Evolutionary conservation across 1,140 invertebrate species (phyloP).

Genomic region (Bombus fervidus): DNA sequence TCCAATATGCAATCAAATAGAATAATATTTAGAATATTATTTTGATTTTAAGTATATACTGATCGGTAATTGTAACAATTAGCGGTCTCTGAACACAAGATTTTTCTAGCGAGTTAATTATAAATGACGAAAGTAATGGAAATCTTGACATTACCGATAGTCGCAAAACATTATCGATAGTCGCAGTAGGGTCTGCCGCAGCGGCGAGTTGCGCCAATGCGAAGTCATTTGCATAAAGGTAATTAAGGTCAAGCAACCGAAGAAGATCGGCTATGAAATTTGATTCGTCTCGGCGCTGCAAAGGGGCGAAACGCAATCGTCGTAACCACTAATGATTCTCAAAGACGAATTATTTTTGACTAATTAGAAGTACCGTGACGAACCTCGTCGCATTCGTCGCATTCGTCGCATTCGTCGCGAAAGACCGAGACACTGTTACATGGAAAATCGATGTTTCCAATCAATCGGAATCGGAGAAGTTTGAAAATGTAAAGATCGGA

Average conservation of each 20-base stretch:
- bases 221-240: conserved; percentile 44
- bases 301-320: conserved; percentile 9
- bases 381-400: background rate
- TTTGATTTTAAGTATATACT: background rate
- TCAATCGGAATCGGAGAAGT: background rate
- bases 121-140: background rate
- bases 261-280: conserved; percentile 42
- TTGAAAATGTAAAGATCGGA: background rate
- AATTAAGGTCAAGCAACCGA: conserved; percentile 57
- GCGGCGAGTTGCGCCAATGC: conserved; percentile 13
- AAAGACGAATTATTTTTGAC: conserved; percentile 46
- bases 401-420: too few relatives aligned
- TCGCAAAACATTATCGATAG: background rate
- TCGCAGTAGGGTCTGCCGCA: background rate
- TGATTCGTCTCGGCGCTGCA: conserved; percentile 11
- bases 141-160: conserved; percentile 6
- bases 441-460: background rate
- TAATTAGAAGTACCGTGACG: conserved; percentile 43
- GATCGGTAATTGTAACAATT: fast-evolving
- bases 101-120: background rate
- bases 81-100: background rate
- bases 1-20: background rate
- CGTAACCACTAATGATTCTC: conserved; percentile 38
- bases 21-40: too few relatives aligned
- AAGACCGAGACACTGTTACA: too few relatives aligned